Base-by-base conservation (phyloP, 1,140 invertebrate genomes). In the Euwallacea fornicatus region DNA sequence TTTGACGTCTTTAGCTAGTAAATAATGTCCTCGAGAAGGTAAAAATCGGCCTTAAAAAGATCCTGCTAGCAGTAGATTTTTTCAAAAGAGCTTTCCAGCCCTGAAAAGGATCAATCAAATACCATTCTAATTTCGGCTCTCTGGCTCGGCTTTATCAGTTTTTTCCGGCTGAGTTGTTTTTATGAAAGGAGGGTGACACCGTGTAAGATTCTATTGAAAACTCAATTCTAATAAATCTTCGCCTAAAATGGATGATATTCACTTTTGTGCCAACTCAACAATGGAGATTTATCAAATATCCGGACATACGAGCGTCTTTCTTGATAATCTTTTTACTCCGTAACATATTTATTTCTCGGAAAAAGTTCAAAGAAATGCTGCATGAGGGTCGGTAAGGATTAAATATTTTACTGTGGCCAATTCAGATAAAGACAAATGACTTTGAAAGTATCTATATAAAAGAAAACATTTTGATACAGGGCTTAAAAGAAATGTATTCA, bases 121-220 rank as follows among this genome's bases (percentile, higher is more conserved):
- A 56, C 66, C 66, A 73, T 73, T 69, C 66, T 73, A 69, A 73
- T 73, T 73, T 73, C 16, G 67, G 41, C 50, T 69, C 60, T 59
- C 63, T 54, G 33, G 10, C 16, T 8, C 11, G 63, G 67, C 66
- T 65, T 73, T 73, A 73, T 73, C 72, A 73, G 72, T 73, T 73
- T 69, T 72, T 73, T 73, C 72, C 72, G 67, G 66, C 42, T 66
- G 66, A 73, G 55, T 68, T 56, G 63, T 58, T 73, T 68, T 68
- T 65, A 64, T 73, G 66, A 73, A 73, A 46, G 63, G 53, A 21
- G 66, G 61, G 62, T 53, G 66, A 63, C 66, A 68, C 59, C 66
- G 55, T 58, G 67, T 65, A 71, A 73, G 72, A 64, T 73, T 61
- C 67, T 66, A 73, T 73, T 73, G 72, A 73, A 73, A 73, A 73